Conservation (phyloP, 1,140 invertebrate genomes). For the Penaeus vannamei region DNA sequence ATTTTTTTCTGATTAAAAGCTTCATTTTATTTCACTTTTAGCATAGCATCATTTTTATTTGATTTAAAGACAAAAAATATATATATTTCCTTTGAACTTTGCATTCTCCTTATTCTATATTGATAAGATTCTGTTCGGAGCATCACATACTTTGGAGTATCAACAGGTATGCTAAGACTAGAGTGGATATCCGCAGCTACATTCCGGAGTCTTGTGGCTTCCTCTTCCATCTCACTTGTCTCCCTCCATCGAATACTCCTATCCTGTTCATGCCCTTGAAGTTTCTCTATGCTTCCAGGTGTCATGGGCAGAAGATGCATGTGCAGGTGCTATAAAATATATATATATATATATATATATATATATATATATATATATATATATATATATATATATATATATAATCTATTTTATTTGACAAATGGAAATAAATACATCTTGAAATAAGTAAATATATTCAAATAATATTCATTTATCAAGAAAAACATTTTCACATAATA, state of each 20-base stretch:
- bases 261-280: slow-evolving; percentile 38
- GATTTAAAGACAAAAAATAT: too few relatives aligned
- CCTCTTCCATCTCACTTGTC: slow-evolving; percentile 40
- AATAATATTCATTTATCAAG: too few relatives aligned
- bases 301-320: slow-evolving; percentile 38
- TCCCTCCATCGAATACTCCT: not conserved
- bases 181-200: not conserved
- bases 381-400: not conserved
- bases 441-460: too few relatives aligned
- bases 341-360: not conserved
- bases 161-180: not conserved
- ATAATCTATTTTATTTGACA: not conserved
- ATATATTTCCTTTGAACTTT: too few relatives aligned
- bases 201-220: slow-evolving; percentile 30
- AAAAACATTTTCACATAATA: too few relatives aligned
- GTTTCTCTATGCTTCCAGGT: not conserved
- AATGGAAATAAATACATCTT: too few relatives aligned
- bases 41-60: too few relatives aligned
- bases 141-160: slow-evolving; percentile 20
- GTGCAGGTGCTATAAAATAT: slow-evolving; percentile 37
- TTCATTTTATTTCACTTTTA: too few relatives aligned
- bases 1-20: too few relatives aligned
- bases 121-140: not conserved
- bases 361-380: not conserved
- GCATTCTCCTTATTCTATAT: not conserved